These are phyloP conservation scores for Synodontis membranacea DNA, from an alignment of 2,113 vertebrate genomes.

Conservation along the genomic window DNA sequence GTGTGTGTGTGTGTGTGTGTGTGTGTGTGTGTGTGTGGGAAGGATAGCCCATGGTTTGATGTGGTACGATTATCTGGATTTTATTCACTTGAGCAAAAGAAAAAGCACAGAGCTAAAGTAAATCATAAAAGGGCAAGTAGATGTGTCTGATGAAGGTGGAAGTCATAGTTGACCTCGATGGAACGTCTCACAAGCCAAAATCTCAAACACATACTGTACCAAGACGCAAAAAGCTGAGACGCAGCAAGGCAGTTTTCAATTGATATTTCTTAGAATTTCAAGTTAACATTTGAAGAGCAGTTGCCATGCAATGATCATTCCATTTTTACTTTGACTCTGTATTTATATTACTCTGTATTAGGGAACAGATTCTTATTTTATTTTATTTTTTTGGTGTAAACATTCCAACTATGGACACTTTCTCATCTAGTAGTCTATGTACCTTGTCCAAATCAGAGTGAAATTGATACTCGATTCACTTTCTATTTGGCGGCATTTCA, in stretches of 20 bases:
- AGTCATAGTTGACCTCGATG: neutral
- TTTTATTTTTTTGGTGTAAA: too few relatives aligned
- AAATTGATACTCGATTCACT: neutral
- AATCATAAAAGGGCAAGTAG: neutral
- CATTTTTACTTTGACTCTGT: too few relatives aligned
- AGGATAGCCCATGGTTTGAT: neutral
- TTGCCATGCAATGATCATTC: neutral
- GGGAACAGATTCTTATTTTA: neutral
- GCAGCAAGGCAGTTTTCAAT: neutral
- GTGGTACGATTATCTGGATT: neutral
- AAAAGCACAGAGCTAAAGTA: neutral
- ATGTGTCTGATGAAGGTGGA: neutral
- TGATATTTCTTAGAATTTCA: neutral
- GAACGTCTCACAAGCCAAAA: neutral
- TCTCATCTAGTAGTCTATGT: neutral
- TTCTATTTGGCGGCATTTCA: neutral
- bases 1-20: neutral
- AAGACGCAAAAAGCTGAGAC: neutral
- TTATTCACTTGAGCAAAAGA: neutral
- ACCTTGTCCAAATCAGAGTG: neutral
- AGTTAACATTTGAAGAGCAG: neutral
- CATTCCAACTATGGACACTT: neutral
- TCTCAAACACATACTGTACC: neutral
- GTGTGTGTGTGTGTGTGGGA: neutral
- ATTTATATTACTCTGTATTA: neutral